A percentile compares a stretch with the other conserved stretches of the same genome.
Conservation (phyloP, 2,888 invertebrate genomes). For the Keiferia lycopersicella region DNA sequence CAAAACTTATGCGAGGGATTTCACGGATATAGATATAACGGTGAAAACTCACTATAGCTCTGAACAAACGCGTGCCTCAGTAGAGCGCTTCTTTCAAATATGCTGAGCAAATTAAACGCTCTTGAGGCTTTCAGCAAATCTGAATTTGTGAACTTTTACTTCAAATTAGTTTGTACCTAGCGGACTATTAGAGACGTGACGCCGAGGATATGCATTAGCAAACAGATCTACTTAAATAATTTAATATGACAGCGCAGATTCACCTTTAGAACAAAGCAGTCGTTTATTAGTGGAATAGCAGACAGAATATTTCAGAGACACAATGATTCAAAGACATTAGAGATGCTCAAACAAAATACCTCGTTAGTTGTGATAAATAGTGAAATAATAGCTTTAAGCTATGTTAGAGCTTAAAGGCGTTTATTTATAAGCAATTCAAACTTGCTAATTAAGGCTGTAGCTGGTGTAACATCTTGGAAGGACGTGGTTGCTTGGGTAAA, state of each 20-base stretch:
- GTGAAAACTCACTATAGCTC: constrained; percentile 54
- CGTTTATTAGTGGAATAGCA: constrained; percentile 11
- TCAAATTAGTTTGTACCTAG: constrained; percentile 52
- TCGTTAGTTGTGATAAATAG: background rate
- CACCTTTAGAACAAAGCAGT: constrained; percentile 1
- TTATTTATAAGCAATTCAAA: constrained; percentile 14
- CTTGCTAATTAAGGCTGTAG: background rate
- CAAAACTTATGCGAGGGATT: constrained; percentile 66
- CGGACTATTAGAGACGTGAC: constrained; percentile 46
- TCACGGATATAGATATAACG: constrained; percentile 64
- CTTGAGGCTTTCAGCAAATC: constrained; percentile 51
- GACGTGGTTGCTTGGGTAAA: constrained; percentile 33
- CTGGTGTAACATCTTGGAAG: constrained; percentile 35
- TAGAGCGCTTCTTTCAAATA: constrained; percentile 52
- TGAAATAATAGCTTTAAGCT: constrained; percentile 30
- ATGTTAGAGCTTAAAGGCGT: constrained; percentile 31
- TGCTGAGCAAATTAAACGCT: constrained; percentile 57
- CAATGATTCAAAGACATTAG: background rate
- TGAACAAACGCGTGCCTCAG: constrained; percentile 50
- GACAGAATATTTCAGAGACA: constrained; percentile 9
- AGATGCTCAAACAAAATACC: background rate
- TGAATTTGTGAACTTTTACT: constrained; percentile 60
- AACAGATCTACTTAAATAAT: constrained; percentile 26
- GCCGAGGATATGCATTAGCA: constrained; percentile 38
- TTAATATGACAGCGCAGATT: background rate